These are phyloP conservation scores for Lipophrys pholis DNA, from an alignment of 2,113 vertebrate species.

Conservation along the genomic window DNA sequence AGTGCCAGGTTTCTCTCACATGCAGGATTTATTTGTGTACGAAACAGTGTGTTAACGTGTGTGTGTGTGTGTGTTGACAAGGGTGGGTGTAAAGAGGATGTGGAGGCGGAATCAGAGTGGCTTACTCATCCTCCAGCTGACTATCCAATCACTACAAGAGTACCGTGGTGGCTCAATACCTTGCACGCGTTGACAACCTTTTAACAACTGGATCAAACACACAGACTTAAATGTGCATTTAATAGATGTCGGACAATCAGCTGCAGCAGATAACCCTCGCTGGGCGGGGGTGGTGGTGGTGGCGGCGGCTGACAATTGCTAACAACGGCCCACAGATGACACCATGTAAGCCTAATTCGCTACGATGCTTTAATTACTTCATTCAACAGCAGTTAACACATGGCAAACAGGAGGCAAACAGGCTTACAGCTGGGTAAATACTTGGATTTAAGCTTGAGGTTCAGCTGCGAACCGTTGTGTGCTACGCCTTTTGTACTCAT, in stretches of 20 bases:
- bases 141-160: constrained; percentile 68
- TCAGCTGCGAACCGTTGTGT: constrained; percentile 52
- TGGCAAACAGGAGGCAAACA: constrained; percentile 67
- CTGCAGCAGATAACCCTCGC: constrained; percentile 23
- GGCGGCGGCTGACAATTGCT: constrained; percentile 31
- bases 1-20: constrained; percentile 33
- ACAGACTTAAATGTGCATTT: constrained; percentile 30
- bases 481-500: constrained; percentile 30
- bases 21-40: constrained; percentile 45
- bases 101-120: constrained; percentile 81
- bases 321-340: constrained; percentile 70
- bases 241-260: constrained; percentile 11
- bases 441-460: constrained; percentile 46
- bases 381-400: constrained; percentile 79
- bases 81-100: constrained; percentile 78
- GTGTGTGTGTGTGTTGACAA: constrained; percentile 21
- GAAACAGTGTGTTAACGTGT: constrained; percentile 7
- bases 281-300: constrained; percentile 1
- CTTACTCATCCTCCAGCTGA: constrained; percentile 73
- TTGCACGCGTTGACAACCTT: constrained; percentile 65
- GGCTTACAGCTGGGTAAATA: constrained; percentile 80
- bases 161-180: constrained; percentile 69
- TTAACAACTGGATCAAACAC: constrained; percentile 38
- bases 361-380: constrained; percentile 74
- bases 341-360: constrained; percentile 74